Conservation (phyloP, 2,888 invertebrate species). For the Rhagonycha lutea region DNA sequence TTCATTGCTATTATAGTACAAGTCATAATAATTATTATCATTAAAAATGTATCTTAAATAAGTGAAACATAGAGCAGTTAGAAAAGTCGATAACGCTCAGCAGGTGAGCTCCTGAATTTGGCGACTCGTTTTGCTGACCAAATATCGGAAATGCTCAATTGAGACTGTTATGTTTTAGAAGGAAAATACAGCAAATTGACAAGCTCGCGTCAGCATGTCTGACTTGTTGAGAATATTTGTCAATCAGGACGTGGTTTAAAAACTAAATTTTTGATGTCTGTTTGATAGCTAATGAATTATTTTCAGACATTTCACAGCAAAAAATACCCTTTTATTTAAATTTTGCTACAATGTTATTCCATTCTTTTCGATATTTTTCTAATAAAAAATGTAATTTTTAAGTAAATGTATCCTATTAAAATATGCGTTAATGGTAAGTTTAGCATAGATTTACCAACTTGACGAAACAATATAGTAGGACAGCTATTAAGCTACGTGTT, state of each 20-base stretch:
- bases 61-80: neutral
- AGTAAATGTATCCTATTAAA: neutral
- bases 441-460: neutral
- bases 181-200: conserved; percentile 36
- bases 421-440: neutral
- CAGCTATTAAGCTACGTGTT: conserved; percentile 28
- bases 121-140: conserved; percentile 27
- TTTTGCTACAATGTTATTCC: neutral
- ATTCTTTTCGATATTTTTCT: neutral
- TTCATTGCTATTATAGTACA: neutral
- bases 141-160: conserved; percentile 36
- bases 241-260: conserved; percentile 6
- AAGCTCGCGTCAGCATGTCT: conserved; percentile 21
- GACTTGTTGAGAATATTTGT: conserved; percentile 17
- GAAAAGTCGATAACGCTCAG: neutral
- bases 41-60: neutral
- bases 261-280: conserved; percentile 16
- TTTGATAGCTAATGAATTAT: conserved; percentile 20
- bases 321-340: neutral
- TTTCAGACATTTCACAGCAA: conserved; percentile 10
- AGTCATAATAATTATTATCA: neutral
- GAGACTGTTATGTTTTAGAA: conserved; percentile 40
- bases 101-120: neutral
- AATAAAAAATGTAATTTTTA: neutral
- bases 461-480: conserved; percentile 16